Evolutionary conservation across 2,888 invertebrate species (phyloP), one percentile per base, ranked within the genome.

Genomic region (Microplitis deprimator): DNA sequence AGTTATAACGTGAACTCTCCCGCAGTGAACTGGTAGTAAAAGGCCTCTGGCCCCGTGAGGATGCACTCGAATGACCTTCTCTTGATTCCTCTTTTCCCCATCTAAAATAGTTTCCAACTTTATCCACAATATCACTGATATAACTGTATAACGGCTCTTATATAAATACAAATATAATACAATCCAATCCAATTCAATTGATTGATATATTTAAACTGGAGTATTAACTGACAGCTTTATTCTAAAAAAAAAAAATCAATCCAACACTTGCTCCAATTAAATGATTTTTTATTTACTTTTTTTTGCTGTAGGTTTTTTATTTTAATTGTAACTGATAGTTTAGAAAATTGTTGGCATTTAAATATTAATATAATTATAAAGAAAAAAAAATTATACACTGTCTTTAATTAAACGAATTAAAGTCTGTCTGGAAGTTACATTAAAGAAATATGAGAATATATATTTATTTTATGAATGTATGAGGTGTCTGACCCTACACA

Each of bases 121-220:
- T 89, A 89, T 84, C 88, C 83, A 83, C 87, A 82, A 85, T 85
- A 86, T 84, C 84, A 83, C 84, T 85, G 80, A 81, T 85, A 80
- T 88, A 89, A 89, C 89, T 88, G 89, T 89, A 88, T 72, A 72
- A 84, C 88, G 89, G 87, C 87, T 88, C 87, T 87, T 87, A 87
- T 79, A 74, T 75, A 41, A 16, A 38, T 65, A 65, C 8, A 68
- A 40, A 6, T 41, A 29, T 69, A 71, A 79, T 72, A 20, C 29
- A 39, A 17, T 40, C 29, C 39, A 70, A 68, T 13, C 3, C 29
- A 29, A 29, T 29, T 29, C 20, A 4, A 29, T 29, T 29, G 29
- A 29, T 29, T 29, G 17, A 72, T 13, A 6, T 16, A 62, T 39
- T 62, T 50, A 50, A 50, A 10, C 50, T 50, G 50, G 8, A 13